phyloP scores from a whole-genome alignment of 1,140 invertebrate species.

The Octopus sinensis region DNA sequence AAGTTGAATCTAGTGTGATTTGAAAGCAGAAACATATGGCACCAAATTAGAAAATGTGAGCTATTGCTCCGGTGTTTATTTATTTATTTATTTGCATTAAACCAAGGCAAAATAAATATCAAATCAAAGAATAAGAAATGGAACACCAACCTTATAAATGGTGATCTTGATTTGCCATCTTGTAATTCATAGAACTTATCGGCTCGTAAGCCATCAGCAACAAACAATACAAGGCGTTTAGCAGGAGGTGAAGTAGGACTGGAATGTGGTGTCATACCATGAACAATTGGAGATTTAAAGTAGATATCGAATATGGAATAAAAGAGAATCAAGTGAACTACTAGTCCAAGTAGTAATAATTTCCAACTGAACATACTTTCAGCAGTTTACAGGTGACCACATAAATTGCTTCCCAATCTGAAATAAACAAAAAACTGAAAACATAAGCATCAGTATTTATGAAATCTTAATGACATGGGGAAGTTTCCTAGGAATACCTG shows the following conservation, averaged over 20 bases:
- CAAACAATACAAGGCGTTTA: conserved; percentile 77
- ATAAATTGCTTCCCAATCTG: too few relatives aligned
- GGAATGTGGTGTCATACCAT: conserved; percentile 57
- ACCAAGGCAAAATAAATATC: too few relatives aligned
- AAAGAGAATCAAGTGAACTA: conserved; percentile 63
- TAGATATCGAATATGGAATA: conserved; percentile 68
- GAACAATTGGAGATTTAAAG: conserved; percentile 65
- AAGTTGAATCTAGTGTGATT: too few relatives aligned
- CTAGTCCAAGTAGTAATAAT: conserved; percentile 50
- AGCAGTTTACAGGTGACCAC: background rate
- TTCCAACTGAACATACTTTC: conserved; percentile 43
- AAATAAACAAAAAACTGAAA: too few relatives aligned
- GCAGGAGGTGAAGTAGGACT: conserved; percentile 62
- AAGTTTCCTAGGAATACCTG: too few relatives aligned
- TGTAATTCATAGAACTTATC: conserved; percentile 69
- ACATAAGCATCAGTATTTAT: too few relatives aligned
- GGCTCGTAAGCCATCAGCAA: conserved; percentile 84
- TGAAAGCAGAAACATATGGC: too few relatives aligned
- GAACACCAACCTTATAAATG: conserved; percentile 64
- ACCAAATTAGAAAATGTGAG: too few relatives aligned
- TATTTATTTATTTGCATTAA: too few relatives aligned
- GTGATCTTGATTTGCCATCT: conserved; percentile 46
- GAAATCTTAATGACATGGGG: too few relatives aligned
- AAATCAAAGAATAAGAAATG: too few relatives aligned
- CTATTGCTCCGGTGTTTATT: too few relatives aligned